Evolutionary conservation across 2,888 invertebrate species (phyloP).

Genomic region (Morpho deidamia): DNA sequence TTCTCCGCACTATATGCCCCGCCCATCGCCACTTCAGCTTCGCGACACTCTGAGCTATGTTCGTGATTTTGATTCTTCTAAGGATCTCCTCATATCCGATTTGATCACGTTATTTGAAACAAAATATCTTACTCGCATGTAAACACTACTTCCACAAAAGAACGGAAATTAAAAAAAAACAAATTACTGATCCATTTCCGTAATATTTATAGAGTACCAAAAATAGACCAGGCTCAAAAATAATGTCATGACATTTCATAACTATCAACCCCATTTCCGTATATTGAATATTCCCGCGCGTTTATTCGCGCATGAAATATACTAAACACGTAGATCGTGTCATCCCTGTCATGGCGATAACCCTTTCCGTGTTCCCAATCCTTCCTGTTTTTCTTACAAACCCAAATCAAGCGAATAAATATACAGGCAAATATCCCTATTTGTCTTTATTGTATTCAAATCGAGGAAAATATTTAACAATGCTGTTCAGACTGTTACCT

Average conservation of each 20-base stretch:
- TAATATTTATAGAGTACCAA: too few relatives aligned
- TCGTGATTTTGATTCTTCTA: too few relatives aligned
- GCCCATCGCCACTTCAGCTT: too few relatives aligned
- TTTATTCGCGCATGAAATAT: conserved; percentile 21
- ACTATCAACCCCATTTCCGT: neutral
- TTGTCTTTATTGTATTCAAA: conserved; percentile 34
- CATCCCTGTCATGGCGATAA: conserved; percentile 21
- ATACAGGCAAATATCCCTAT: conserved; percentile 19
- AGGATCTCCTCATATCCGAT: too few relatives aligned
- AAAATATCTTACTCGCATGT: too few relatives aligned
- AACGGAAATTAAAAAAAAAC: too few relatives aligned
- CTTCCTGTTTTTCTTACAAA: conserved; percentile 19
- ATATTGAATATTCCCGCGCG: conserved; percentile 3
- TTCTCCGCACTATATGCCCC: too few relatives aligned
- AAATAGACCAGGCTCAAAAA: neutral
- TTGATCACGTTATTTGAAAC: too few relatives aligned
- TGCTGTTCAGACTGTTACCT: neutral
- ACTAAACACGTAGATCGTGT: conserved; percentile 21
- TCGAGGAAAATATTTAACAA: conserved; percentile 22
- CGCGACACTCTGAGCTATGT: too few relatives aligned
- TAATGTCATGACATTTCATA: neutral
- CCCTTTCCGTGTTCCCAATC: conserved; percentile 19
- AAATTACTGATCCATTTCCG: too few relatives aligned
- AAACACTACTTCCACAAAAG: too few relatives aligned
- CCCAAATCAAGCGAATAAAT: conserved; percentile 24